Evolutionary conservation across 1,140 invertebrate genomes (phyloP), one percentile per base, ranked within the genome.

Genomic region (Drosophila ohnishii): DNA sequence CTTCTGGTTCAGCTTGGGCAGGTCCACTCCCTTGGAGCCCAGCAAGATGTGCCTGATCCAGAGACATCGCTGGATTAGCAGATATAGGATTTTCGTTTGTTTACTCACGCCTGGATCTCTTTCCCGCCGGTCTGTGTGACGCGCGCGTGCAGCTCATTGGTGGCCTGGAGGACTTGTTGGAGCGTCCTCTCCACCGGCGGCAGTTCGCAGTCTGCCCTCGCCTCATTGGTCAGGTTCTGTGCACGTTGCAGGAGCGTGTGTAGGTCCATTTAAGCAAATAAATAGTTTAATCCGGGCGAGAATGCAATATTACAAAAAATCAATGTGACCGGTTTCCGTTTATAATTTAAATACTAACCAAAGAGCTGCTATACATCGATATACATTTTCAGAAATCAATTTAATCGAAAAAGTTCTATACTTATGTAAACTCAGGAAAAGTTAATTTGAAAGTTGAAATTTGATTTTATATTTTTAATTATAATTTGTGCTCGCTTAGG

Each of bases 1-100:
- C 90, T 98, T 97, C 85, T 98, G 96, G 7, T 96, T 96, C 57
- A 99, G 95, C 92, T 96, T 96, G 19, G 97, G 96, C n/a, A 99
- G 92, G 93, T 98, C 97, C 81, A 98, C 95, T 3, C 98, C 98
- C 93, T 97, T 96, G 0, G 97, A 96, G 8, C 97, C 98, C 64
- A 99, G 93, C 32, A 99, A 92, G 22, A 99, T 94, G 82, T 98
- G 97, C 1, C 97, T 98, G 89, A 25, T 14, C 2, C 30, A 73
- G 1, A 37, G 9, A 30, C 11, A 25, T 48, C 2, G 9, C 22
- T 4, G 22, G 5, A 48, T 61, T n/a, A 47, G 3, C 7, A 6
- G 13, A 25, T n/a, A 55, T 60, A 6, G 32, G 9, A 42, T 10
- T 16, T 35, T 5, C n/a, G 0, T 39, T 61, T 19, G 19, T 56